Conservation (phyloP, 2,888 invertebrate genomes). For the Pyralis farinalis region DNA sequence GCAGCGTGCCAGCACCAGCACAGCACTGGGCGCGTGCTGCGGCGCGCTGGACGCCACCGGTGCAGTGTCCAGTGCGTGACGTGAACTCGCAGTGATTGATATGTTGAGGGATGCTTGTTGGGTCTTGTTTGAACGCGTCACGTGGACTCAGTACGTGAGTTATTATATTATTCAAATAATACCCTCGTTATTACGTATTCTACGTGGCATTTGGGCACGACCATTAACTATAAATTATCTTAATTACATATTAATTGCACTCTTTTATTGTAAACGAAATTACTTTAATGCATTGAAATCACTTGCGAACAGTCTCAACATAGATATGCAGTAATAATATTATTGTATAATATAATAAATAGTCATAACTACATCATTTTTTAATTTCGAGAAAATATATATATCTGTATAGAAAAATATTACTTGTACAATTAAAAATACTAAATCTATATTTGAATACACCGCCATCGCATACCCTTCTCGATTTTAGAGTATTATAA, state of each 20-base stretch:
- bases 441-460: background rate
- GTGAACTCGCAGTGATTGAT: slow-evolving; percentile 37
- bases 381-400: too few species aligned
- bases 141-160: slow-evolving; percentile 48
- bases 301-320: too few species aligned
- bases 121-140: slow-evolving; percentile 46
- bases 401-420: too few species aligned
- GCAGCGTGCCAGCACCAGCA: too few species aligned
- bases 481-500: background rate
- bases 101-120: slow-evolving; percentile 33
- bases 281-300: background rate
- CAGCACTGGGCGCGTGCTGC: too few species aligned
- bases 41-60: slow-evolving; percentile 40
- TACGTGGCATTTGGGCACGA: background rate
- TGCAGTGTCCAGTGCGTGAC: slow-evolving; percentile 34
- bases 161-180: slow-evolving; percentile 21
- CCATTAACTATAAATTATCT: slow-evolving; percentile 13
- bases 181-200: background rate
- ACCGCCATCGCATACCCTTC: slow-evolving; percentile 8
- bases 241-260: slow-evolving; percentile 5
- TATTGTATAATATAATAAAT: background rate
- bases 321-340: too few species aligned
- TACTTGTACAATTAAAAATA: too few species aligned
- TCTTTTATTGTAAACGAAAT: background rate
- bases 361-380: background rate